phyloP scores from a whole-genome alignment of 1,140 invertebrate species.

The Hypothenemus hampei region DNA sequence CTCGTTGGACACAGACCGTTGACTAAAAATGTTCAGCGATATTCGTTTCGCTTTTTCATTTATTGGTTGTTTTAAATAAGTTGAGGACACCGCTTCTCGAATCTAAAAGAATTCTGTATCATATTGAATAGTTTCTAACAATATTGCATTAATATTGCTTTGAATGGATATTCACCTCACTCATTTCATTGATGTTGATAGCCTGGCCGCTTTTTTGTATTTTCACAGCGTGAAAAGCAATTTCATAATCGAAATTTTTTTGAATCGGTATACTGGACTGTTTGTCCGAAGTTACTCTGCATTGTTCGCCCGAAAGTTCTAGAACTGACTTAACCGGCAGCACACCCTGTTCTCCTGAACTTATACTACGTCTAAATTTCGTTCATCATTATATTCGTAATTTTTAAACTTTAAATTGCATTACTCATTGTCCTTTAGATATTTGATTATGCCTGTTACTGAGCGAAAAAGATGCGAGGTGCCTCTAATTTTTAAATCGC shows the following conservation, averaged over 20 bases:
- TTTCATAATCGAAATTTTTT: slow-evolving; percentile 29
- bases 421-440: slow-evolving; percentile 31
- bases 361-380: too few species aligned
- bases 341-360: too few species aligned
- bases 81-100: slow-evolving; percentile 29
- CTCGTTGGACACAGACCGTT: slow-evolving; percentile 37
- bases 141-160: background rate
- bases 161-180: slow-evolving; percentile 3
- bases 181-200: slow-evolving; percentile 36
- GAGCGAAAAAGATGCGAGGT: slow-evolving; percentile 46
- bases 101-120: slow-evolving; percentile 6
- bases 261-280: slow-evolving; percentile 21
- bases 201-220: slow-evolving; percentile 35
- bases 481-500: slow-evolving; percentile 45
- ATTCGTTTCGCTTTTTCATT: slow-evolving; percentile 29
- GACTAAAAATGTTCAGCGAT: slow-evolving; percentile 37
- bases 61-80: slow-evolving; percentile 19
- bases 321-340: too few species aligned
- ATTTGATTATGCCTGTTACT: slow-evolving; percentile 24
- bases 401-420: too few species aligned
- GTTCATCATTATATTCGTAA: too few species aligned
- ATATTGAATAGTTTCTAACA: background rate
- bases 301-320: too few species aligned
- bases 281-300: too few species aligned
- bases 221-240: slow-evolving; percentile 34